phyloP scores from a whole-genome alignment of 2,888 invertebrate genomes.

The Rambutsinella grinnellia region DNA sequence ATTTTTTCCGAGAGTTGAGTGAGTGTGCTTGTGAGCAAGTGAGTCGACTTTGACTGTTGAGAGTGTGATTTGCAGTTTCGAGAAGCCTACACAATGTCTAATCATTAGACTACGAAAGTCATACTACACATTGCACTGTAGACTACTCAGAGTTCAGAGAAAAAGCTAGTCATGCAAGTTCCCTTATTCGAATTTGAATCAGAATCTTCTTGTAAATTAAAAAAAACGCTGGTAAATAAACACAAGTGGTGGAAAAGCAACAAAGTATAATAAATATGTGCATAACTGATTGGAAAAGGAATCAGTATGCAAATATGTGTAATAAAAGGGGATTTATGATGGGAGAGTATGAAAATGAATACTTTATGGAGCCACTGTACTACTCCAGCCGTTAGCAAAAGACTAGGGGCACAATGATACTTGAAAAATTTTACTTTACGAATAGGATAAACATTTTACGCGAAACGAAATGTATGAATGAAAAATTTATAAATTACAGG shows the following conservation, averaged over 20 bases:
- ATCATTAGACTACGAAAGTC: conserved; percentile 21
- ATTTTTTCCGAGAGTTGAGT: neutral
- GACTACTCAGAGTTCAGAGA: neutral
- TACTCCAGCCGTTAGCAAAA: neutral
- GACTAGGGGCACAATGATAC: neutral
- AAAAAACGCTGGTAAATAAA: neutral
- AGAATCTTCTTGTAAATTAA: neutral
- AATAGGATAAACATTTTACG: too few species aligned
- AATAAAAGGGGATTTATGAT: neutral
- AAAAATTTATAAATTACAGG: conserved; percentile 73
- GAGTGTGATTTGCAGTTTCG: conserved; percentile 31
- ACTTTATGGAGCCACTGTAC: neutral
- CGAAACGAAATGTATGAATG: too few species aligned
- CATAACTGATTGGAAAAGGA: neutral
- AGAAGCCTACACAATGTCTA: conserved; percentile 1
- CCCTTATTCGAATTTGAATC: conserved; percentile 32
- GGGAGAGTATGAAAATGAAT: neutral
- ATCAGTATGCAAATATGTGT: neutral
- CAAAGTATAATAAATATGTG: neutral
- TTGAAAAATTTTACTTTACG: neutral
- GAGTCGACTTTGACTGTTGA: conserved; percentile 38
- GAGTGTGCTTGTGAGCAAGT: too few species aligned
- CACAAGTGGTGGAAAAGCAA: too few species aligned
- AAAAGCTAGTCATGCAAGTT: conserved; percentile 51
- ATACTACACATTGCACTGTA: too few species aligned